Conservation (phyloP, 1,140 invertebrate genomes). For the Homarus americanus region DNA sequence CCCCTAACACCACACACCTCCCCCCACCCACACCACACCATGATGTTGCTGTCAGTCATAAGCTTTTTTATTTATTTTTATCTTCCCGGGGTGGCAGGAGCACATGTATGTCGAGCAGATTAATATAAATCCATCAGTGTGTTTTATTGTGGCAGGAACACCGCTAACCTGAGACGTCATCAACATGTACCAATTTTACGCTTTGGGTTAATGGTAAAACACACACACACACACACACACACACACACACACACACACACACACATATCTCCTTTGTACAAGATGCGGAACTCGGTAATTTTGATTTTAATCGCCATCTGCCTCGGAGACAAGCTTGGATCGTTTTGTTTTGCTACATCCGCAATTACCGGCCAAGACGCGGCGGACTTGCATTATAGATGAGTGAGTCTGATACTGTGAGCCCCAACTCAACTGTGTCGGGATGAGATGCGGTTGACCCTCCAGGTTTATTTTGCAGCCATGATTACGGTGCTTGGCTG, state of each 20-base stretch:
- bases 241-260: background rate
- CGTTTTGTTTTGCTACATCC: conserved; percentile 22
- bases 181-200: no score
- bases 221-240: no score
- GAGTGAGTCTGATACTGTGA: background rate
- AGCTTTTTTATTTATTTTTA: no score
- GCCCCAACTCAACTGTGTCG: background rate
- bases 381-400: conserved; percentile 37
- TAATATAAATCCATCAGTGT: no score
- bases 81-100: background rate
- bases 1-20: no score
- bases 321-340: background rate
- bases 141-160: no score
- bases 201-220: no score
- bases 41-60: no score
- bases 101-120: background rate
- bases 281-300: conserved; percentile 17
- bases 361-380: conserved; percentile 1
- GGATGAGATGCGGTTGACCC: background rate
- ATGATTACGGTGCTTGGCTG: background rate
- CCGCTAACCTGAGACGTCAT: background rate
- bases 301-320: conserved; percentile 32
- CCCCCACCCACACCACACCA: no score
- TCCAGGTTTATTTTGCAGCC: background rate
- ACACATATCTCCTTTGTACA: background rate